A percentile compares a stretch with the other conserved stretches of the same genome.
phyloP scores from a whole-genome alignment of 1,140 invertebrate genomes.

The honey bee (Apis mellifera) region DNA sequence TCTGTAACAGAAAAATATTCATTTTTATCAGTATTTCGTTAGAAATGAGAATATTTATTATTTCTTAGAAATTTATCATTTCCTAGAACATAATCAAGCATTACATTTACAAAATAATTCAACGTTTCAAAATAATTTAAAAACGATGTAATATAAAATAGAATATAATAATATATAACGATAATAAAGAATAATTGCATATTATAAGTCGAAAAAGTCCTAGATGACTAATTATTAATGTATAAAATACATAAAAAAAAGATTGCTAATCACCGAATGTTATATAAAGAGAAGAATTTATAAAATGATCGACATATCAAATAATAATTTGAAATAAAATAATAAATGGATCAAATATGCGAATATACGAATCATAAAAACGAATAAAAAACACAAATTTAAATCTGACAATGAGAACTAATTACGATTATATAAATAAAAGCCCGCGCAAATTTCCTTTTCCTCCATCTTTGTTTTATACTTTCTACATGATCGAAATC shows the following conservation, averaged over 20 bases:
- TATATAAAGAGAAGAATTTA: background rate
- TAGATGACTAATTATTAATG: no score
- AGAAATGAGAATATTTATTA: no score
- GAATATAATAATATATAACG: no score
- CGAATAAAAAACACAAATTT: background rate
- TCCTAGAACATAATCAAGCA: no score
- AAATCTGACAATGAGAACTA: background rate
- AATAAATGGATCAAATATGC: background rate
- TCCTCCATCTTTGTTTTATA: background rate
- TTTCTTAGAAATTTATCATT: no score
- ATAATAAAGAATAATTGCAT: no score
- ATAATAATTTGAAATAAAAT: background rate
- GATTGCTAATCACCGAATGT: background rate
- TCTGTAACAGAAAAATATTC: conserved; percentile 57
- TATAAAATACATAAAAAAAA: no score
- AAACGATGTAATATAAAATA: no score
- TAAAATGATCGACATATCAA: background rate
- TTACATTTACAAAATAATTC: no score
- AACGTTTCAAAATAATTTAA: no score
- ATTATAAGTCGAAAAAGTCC: no score
- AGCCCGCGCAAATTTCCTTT: background rate
- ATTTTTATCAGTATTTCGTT: background rate
- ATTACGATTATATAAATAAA: background rate
- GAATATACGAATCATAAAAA: background rate
- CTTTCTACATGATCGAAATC: conserved; percentile 8